A percentile compares a stretch with the other conserved stretches of the same genome.
Evolutionary conservation across 2,888 invertebrate species (phyloP).

Genomic region (Andricus curvator): DNA sequence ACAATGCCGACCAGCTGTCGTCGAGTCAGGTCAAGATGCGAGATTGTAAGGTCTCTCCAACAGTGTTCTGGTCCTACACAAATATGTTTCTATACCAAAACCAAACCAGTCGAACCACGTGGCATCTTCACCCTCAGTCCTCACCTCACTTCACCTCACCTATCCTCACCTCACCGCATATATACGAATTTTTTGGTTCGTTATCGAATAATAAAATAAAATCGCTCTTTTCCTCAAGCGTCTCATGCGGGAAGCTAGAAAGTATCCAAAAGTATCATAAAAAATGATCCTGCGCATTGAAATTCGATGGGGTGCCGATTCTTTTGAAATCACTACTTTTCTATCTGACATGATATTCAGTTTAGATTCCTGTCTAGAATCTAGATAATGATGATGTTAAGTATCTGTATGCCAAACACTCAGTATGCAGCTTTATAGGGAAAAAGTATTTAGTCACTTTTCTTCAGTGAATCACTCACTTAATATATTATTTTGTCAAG

Average conservation of each 20-base stretch:
- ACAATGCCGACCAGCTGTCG: constrained; percentile 40
- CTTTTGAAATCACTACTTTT: constrained; percentile 9
- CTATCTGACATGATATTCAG: constrained; percentile 25
- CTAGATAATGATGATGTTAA: constrained; percentile 29
- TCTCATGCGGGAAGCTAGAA: constrained; percentile 1
- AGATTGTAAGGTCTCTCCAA: constrained; percentile 24
- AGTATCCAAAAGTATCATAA: constrained; percentile 10
- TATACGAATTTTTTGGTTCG: constrained; percentile 38
- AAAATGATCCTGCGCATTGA: constrained; percentile 29
- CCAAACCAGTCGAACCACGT: constrained; percentile 31
- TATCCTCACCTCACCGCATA: not conserved
- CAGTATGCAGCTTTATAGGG: not conserved
- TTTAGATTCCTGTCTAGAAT: not conserved
- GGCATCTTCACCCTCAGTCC: constrained; percentile 5
- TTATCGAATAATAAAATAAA: constrained; percentile 35
- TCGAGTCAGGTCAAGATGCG: constrained; percentile 39
- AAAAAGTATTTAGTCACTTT: constrained; percentile 23
- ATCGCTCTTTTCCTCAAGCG: not conserved
- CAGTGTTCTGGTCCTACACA: constrained; percentile 3
- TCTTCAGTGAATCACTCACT: too few species aligned
- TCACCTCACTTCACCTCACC: too few species aligned
- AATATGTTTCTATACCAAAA: constrained; percentile 22
- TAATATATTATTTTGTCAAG: too few species aligned
- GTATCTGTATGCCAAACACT: constrained; percentile 29
- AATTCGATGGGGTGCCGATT: not conserved